Percentiles rank a stretch among this genome's conserved stretches.
Evolutionary conservation across 2,113 vertebrate species (phyloP).

Genomic region (Urocynchramus pylzowi): DNA sequence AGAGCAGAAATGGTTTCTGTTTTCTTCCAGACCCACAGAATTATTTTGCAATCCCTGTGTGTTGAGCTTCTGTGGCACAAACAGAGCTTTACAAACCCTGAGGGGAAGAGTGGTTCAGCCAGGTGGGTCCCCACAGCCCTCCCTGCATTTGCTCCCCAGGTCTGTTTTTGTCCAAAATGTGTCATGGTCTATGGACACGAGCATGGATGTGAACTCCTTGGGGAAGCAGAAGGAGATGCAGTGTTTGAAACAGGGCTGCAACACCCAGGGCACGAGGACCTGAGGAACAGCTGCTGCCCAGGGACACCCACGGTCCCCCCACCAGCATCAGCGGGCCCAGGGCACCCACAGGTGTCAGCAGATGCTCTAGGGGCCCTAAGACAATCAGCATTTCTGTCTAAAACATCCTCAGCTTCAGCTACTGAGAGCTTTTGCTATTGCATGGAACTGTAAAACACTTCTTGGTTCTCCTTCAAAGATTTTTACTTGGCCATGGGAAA

Average conservation of each 20-base stretch:
- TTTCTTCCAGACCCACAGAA: background rate
- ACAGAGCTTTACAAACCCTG: accelerated
- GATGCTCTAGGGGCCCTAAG: background rate
- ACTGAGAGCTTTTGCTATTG: background rate
- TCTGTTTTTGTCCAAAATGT: background rate
- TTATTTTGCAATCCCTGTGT: background rate
- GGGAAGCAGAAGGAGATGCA: background rate
- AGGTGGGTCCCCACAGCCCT: accelerated
- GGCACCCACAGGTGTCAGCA: background rate
- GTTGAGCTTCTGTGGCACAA: background rate
- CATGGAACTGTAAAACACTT: background rate
- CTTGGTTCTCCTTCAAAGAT: background rate
- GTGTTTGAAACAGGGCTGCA: background rate
- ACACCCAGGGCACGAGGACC: too few relatives aligned
- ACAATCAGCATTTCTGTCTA: background rate
- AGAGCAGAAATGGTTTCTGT: background rate
- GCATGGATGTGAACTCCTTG: accelerated
- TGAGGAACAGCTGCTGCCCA: background rate
- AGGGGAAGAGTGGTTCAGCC: background rate
- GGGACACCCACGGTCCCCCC: background rate
- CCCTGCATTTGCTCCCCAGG: too few relatives aligned
- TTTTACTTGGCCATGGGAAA: background rate
- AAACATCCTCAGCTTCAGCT: background rate
- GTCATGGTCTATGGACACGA: accelerated
- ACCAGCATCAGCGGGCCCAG: accelerated